phyloP scores from a whole-genome alignment of 2,113 vertebrate genomes.

The Calidris pugnax region DNA sequence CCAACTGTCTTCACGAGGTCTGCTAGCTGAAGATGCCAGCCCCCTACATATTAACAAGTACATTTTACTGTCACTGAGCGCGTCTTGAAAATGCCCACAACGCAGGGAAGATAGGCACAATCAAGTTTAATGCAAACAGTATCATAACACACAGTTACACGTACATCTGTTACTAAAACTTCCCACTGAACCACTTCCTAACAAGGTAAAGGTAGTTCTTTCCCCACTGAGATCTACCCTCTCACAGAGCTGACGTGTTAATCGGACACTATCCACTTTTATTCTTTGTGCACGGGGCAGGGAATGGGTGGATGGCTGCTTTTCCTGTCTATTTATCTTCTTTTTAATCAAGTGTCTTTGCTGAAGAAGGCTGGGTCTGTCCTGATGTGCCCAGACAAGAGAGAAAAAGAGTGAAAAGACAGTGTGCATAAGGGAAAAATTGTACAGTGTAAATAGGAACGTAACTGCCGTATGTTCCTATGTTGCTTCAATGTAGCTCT shows the following conservation, averaged over 20 bases:
- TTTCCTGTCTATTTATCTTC: not conserved
- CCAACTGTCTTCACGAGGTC: conserved; percentile 90
- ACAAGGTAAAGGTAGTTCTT: not conserved
- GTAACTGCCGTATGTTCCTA: not conserved
- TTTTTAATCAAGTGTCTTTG: not conserved
- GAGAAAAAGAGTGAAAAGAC: not conserved
- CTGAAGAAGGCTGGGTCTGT: not conserved
- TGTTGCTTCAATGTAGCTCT: not conserved
- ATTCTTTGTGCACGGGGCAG: not conserved
- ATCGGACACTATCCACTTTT: not conserved
- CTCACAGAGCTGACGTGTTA: not conserved
- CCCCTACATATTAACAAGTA: conserved; percentile 69
- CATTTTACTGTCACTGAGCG: not conserved
- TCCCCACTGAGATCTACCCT: not conserved
- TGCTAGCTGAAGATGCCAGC: conserved; percentile 71
- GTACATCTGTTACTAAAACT: fast-evolving
- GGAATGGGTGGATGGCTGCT: not conserved
- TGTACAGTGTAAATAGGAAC: not conserved
- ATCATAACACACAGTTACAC: not conserved
- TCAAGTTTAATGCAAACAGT: not conserved
- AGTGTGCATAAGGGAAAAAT: not conserved
- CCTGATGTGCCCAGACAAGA: not conserved
- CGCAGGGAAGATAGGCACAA: not conserved
- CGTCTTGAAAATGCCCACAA: not conserved
- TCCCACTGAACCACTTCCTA: not conserved